Evolutionary conservation across 1,140 invertebrate species (phyloP), one percentile per base, ranked within the genome.

Genomic region (Dinothrombium tinctorium): DNA sequence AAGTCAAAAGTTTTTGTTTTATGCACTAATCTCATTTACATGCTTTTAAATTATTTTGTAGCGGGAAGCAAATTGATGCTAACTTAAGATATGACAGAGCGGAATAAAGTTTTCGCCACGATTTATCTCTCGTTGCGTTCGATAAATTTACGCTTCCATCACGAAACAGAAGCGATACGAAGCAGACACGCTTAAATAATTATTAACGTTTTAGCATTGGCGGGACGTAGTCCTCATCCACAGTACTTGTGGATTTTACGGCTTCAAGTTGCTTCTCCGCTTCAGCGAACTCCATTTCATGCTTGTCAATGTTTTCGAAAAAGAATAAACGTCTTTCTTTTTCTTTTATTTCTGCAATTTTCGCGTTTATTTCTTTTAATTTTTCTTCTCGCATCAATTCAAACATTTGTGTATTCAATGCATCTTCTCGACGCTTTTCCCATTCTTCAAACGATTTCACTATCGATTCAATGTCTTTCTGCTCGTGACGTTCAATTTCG

Each of bases 231-330:
- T 46, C 45, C 24, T 46, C 45, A n/a, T 46, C 45, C 2, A 44
- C 19, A 14, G n/a, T n/a, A n/a, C 32, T 20, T 9, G 29, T 33
- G 4, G 33, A 24, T 32, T 44, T 44, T 22, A 43, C 28, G 23
- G 42, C 44, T 8, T 20, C 19, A 14, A 46, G 37, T 17, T 26
- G 28, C 14, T 26, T 31, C 23, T 48, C 33, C 0, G 46, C 47
- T 28, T 44, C 39, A 17, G 26, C 21, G 19, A 39, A 40, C 24
- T 50, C 46, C 11, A 50, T 44, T 40, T 41, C 43, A 36, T 46
- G 45, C 42, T 57, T 50, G 15, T 56, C 51, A 38, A 53, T 47
- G 31, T 59, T 58, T 32, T 61, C 59, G 47, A 62, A 61, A 47
- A 61, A 61, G 45, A 54, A 59, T 7, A 62, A 49, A 1, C 41